A percentile compares a stretch with the other conserved stretches of the same genome.
These are phyloP conservation scores for Drosophila miranda DNA, from an alignment of 1,140 invertebrate species.

Conservation along the genomic window DNA sequence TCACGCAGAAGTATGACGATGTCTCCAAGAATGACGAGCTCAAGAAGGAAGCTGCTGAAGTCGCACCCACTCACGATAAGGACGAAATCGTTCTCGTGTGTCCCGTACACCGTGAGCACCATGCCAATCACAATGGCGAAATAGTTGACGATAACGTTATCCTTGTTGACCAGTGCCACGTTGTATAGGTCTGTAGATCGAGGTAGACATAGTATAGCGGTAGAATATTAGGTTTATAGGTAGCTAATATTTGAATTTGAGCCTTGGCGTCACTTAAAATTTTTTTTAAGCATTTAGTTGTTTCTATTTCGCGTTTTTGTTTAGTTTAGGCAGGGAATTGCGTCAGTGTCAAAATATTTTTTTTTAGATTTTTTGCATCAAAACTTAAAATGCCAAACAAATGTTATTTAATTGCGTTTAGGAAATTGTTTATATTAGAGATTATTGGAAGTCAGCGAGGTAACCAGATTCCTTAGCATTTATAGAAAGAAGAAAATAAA, in stretches of 20 bases:
- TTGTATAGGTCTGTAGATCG: slow-evolving; percentile 26
- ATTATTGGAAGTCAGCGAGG: too few species aligned
- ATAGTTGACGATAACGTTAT: slow-evolving; percentile 62
- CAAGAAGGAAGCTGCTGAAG: slow-evolving; percentile 4
- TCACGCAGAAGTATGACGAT: neutral
- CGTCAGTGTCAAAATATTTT: too few species aligned
- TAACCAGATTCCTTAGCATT: too few species aligned
- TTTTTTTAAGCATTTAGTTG: neutral
- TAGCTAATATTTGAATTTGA: neutral
- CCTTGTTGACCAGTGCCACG: slow-evolving; percentile 55
- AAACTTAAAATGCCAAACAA: too few species aligned
- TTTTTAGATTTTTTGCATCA: too few species aligned
- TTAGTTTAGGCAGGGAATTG: neutral
- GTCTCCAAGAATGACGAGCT: neutral
- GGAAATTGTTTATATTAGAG: too few species aligned
- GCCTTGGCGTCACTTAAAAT: neutral
- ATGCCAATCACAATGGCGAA: slow-evolving; percentile 47
- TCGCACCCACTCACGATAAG: neutral
- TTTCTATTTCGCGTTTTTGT: too few species aligned
- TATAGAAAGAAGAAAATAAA: too few species aligned
- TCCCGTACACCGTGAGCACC: slow-evolving; percentile 62
- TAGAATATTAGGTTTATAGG: neutral
- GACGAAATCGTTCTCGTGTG: slow-evolving; percentile 57
- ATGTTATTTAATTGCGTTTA: too few species aligned
- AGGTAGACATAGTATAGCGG: too few species aligned